Evolutionary conservation across 2,113 vertebrate species (phyloP).

Genomic region (Atlantisia rogersi): DNA sequence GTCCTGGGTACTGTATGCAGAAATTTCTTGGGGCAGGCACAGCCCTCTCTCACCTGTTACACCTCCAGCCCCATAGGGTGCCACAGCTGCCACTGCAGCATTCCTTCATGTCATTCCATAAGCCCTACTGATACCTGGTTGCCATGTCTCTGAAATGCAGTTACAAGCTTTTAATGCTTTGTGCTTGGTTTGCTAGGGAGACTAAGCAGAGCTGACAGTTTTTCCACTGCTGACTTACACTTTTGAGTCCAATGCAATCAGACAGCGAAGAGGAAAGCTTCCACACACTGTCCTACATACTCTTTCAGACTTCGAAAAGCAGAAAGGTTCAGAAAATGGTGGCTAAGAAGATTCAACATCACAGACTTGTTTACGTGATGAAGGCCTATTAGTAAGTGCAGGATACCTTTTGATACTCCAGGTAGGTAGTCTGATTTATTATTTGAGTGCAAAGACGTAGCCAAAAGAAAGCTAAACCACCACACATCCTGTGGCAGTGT

Average conservation of each 20-base stretch:
- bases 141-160: not conserved
- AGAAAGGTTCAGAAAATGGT: not conserved
- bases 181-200: not conserved
- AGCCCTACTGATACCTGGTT: not conserved
- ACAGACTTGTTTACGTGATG: not conserved
- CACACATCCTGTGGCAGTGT: not conserved
- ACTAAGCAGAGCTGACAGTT: not conserved
- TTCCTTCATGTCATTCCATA: not conserved
- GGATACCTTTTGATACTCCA: not conserved
- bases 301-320: not conserved
- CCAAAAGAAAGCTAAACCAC: constrained; percentile 23
- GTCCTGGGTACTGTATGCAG: fast-evolving
- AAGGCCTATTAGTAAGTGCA: not conserved
- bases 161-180: not conserved
- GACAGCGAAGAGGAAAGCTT: constrained; percentile 32
- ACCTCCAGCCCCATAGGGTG: not conserved
- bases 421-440: not conserved
- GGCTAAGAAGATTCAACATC: not conserved
- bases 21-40: not conserved
- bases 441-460: not conserved
- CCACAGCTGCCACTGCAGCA: not conserved
- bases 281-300: constrained; percentile 20
- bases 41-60: not conserved
- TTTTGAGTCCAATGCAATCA: constrained; percentile 38
- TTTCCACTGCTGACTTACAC: not conserved